These are phyloP conservation scores for Pangasius macronema DNA, from an alignment of 2,797 vertebrate genomes.

Conservation along the genomic window DNA sequence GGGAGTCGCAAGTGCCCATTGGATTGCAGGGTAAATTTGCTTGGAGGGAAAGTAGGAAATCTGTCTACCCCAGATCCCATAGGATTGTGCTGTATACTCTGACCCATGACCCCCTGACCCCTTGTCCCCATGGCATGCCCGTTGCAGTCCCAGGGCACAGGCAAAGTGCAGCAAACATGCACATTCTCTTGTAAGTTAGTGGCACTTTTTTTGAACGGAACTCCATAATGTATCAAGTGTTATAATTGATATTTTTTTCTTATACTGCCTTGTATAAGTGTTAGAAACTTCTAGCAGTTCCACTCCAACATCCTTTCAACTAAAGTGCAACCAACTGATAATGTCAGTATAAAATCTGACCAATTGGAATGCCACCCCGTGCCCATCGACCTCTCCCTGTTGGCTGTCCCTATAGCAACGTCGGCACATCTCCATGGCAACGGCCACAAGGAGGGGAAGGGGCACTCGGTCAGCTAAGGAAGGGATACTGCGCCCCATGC, in stretches of 20 bases:
- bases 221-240: background rate
- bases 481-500: slow-evolving; percentile 71
- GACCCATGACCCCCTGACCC: slow-evolving; percentile 28
- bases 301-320: slow-evolving; percentile 36
- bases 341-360: slow-evolving; percentile 46
- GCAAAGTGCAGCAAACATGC: slow-evolving; percentile 67
- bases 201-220: slow-evolving; percentile 52
- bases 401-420: slow-evolving; percentile 27
- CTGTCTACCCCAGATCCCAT: slow-evolving; percentile 23
- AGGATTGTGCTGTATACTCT: background rate
- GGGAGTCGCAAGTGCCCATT: slow-evolving; percentile 53
- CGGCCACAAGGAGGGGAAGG: slow-evolving; percentile 69
- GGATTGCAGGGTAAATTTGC: slow-evolving; percentile 51
- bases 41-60: slow-evolving; percentile 13
- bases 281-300: background rate
- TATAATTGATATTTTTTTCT: background rate
- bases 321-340: slow-evolving; percentile 54
- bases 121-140: slow-evolving; percentile 68
- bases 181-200: slow-evolving; percentile 63
- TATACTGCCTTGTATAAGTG: background rate
- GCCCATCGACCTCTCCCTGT: slow-evolving; percentile 52
- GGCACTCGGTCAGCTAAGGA: slow-evolving; percentile 61
- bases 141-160: slow-evolving; percentile 69
- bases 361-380: slow-evolving; percentile 43
- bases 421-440: slow-evolving; percentile 37